phyloP scores from a whole-genome alignment of 2,797 vertebrate genomes.

The Lindbergichthys nudifrons region DNA sequence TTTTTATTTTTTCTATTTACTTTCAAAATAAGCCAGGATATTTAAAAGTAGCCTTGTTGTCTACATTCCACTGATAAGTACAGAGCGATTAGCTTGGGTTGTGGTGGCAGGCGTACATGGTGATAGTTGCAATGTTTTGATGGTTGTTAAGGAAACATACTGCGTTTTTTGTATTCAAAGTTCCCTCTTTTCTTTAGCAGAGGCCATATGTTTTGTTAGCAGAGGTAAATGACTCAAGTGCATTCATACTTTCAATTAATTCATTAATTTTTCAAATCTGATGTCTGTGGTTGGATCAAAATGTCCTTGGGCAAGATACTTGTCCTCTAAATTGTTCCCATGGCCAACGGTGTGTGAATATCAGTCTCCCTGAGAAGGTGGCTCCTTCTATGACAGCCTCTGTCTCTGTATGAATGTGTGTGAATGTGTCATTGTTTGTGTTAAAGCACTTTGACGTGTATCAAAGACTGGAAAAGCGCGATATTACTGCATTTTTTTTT shows the following conservation, averaged over 20 bases:
- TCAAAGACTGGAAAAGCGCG: too few relatives aligned
- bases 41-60: constrained; percentile 64
- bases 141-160: constrained; percentile 68
- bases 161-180: constrained; percentile 47
- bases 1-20: constrained; percentile 36
- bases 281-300: too few relatives aligned
- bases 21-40: constrained; percentile 66
- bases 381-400: too few relatives aligned
- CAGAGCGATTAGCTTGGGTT: constrained; percentile 61
- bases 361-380: too few relatives aligned
- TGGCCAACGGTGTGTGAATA: too few relatives aligned
- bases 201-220: constrained; percentile 33
- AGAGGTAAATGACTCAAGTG: constrained; percentile 20
- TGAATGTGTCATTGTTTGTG: too few relatives aligned
- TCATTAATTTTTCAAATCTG: not conserved
- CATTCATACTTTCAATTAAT: constrained; percentile 11
- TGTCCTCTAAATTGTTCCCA: too few relatives aligned
- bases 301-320: too few relatives aligned
- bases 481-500: too few relatives aligned
- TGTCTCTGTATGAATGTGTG: too few relatives aligned
- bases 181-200: constrained; percentile 44
- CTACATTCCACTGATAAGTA: constrained; percentile 72
- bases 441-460: too few relatives aligned
- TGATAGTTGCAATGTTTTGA: constrained; percentile 53
- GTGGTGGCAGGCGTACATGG: constrained; percentile 36